Conservation (phyloP, 2,797 vertebrate genomes). For the Periophthalmus magnuspinnatus region DNA sequence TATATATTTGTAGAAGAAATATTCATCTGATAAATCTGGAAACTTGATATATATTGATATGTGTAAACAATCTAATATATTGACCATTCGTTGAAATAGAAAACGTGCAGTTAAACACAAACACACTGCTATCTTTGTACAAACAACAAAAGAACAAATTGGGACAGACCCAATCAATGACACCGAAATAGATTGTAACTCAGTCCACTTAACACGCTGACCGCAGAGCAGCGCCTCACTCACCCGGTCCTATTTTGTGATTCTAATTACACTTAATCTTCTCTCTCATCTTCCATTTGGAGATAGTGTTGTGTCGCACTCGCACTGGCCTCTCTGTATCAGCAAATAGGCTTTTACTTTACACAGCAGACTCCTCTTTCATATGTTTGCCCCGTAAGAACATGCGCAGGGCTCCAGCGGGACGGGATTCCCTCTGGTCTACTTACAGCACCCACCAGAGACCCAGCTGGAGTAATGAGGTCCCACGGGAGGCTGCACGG, state of each 20-base stretch:
- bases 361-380: constrained; percentile 54
- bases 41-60: too few relatives aligned
- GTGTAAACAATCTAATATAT: too few relatives aligned
- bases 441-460: constrained; percentile 58
- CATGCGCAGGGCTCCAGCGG: constrained; percentile 39
- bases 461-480: constrained; percentile 62
- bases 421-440: constrained; percentile 47
- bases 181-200: constrained; percentile 22
- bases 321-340: constrained; percentile 33
- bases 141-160: constrained; percentile 14
- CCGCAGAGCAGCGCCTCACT: constrained; percentile 44
- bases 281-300: constrained; percentile 67
- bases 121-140: not conserved
- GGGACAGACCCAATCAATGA: constrained; percentile 17
- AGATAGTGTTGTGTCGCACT: constrained; percentile 52
- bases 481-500: constrained; percentile 45
- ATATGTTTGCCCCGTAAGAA: constrained; percentile 50
- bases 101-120: not conserved
- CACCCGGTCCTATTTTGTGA: constrained; percentile 48
- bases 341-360: constrained; percentile 70
- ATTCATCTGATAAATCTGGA: too few relatives aligned
- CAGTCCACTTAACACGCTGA: constrained; percentile 49
- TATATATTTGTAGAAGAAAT: too few relatives aligned
- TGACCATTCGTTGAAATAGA: too few relatives aligned
- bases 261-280: constrained; percentile 69